Evolutionary conservation across 2,888 invertebrate species (phyloP).

Genomic region (Apodemia zela): DNA sequence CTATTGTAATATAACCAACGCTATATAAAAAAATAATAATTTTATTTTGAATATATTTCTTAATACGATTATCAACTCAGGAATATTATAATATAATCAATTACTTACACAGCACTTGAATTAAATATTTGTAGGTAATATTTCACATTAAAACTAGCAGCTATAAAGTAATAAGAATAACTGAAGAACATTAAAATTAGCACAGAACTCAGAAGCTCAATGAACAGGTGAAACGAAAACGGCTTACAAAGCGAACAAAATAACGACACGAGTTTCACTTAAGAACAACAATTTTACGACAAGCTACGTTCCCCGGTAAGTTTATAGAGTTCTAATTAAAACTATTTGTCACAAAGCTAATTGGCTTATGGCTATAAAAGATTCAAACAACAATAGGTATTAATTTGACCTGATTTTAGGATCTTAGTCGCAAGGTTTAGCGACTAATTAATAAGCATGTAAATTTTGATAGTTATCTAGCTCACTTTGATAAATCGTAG

Average conservation of each 20-base stretch:
- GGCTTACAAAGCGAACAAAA: constrained; percentile 10
- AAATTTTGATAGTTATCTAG: too few species aligned
- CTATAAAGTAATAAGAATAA: constrained; percentile 2
- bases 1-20: too few species aligned
- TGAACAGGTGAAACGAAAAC: constrained; percentile 15
- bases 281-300: constrained; percentile 10
- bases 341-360: constrained; percentile 5
- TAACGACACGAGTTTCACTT: constrained; percentile 11
- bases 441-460: too few species aligned
- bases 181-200: neutral
- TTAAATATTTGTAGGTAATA: neutral
- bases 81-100: neutral
- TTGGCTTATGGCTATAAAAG: neutral
- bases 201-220: neutral
- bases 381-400: neutral
- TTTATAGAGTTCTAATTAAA: constrained; percentile 14
- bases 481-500: too few species aligned
- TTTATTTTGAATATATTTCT: too few species aligned
- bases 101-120: neutral
- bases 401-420: neutral
- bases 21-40: too few species aligned
- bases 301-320: neutral
- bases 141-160: constrained; percentile 1
- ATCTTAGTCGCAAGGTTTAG: too few species aligned
- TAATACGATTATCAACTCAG: too few species aligned